A percentile compares a stretch with the other conserved stretches of the same genome.
Evolutionary conservation across 2,797 vertebrate genomes (phyloP).

Genomic region (Clamator glandarius): DNA sequence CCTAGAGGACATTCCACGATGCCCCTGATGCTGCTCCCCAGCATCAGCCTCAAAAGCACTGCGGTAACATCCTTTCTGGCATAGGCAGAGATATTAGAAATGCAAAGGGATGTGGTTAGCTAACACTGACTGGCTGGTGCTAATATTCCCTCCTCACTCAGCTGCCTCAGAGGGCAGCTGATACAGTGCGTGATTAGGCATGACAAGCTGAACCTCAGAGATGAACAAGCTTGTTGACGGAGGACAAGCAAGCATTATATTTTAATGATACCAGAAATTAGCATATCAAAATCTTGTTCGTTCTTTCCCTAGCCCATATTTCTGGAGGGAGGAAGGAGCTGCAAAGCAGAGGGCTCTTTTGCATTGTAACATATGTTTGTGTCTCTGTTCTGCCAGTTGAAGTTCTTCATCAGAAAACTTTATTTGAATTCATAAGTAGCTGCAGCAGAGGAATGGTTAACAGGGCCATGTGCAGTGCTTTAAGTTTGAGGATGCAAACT

Average conservation of each 20-base stretch:
- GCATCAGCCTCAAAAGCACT: background rate
- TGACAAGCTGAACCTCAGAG: background rate
- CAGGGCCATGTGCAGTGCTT: background rate
- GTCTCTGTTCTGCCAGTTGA: background rate
- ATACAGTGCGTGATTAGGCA: background rate
- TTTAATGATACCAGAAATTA: background rate
- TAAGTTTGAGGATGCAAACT: background rate
- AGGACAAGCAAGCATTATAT: background rate
- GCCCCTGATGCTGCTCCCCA: background rate
- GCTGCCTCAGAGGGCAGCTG: background rate
- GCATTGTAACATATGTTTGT: background rate
- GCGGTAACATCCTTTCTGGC: background rate
- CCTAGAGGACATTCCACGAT: background rate
- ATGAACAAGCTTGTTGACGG: background rate
- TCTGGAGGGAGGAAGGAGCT: background rate
- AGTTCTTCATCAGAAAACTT: background rate
- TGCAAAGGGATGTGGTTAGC: background rate
- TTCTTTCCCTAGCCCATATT: fast-evolving
- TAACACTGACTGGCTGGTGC: background rate
- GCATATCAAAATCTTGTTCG: background rate
- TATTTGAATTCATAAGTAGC: background rate
- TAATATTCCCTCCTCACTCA: background rate
- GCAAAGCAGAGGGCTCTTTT: background rate
- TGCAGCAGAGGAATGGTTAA: background rate
- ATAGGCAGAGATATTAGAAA: background rate